Conservation (phyloP, 2,888 invertebrate genomes). For the Linnaemya vulpina region DNA sequence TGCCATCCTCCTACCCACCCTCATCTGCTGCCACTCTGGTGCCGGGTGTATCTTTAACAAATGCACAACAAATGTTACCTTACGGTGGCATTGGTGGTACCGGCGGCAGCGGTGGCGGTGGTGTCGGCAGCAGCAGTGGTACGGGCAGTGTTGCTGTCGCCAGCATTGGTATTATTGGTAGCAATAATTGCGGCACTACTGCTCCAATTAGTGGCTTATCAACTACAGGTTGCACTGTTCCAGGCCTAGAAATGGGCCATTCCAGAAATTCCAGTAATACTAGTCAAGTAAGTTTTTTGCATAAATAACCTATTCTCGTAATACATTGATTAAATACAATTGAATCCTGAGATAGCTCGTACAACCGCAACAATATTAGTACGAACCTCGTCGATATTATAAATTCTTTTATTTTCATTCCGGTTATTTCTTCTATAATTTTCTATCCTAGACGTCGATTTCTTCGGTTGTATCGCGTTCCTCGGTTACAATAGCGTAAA, state of each 20-base stretch:
- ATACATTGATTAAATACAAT: too few species aligned
- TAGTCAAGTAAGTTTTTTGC: slow-evolving; percentile 85
- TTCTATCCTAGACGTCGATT: too few species aligned
- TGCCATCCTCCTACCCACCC: slow-evolving; percentile 77
- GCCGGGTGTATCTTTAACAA: slow-evolving; percentile 73
- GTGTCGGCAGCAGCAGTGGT: slow-evolving; percentile 58
- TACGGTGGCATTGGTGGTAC: slow-evolving; percentile 76
- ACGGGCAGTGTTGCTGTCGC: slow-evolving; percentile 67
- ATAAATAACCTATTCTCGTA: too few species aligned
- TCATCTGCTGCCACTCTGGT: slow-evolving; percentile 71
- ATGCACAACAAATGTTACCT: slow-evolving; percentile 78
- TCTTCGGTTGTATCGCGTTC: too few species aligned
- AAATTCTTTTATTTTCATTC: too few species aligned
- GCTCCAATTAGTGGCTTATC: slow-evolving; percentile 66
- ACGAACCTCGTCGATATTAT: too few species aligned
- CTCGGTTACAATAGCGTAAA: too few species aligned
- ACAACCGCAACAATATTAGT: too few species aligned
- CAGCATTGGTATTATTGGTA: slow-evolving; percentile 76
- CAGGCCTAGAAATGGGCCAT: slow-evolving; percentile 84
- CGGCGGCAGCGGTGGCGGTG: slow-evolving; percentile 75
- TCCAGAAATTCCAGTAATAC: slow-evolving; percentile 91
- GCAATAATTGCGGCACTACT: slow-evolving; percentile 80
- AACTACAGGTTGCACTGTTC: slow-evolving; percentile 66
- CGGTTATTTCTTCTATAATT: too few species aligned
- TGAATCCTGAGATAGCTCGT: too few species aligned